phyloP scores from a whole-genome alignment of 2,797 vertebrate genomes.

The Coluber constrictor region DNA sequence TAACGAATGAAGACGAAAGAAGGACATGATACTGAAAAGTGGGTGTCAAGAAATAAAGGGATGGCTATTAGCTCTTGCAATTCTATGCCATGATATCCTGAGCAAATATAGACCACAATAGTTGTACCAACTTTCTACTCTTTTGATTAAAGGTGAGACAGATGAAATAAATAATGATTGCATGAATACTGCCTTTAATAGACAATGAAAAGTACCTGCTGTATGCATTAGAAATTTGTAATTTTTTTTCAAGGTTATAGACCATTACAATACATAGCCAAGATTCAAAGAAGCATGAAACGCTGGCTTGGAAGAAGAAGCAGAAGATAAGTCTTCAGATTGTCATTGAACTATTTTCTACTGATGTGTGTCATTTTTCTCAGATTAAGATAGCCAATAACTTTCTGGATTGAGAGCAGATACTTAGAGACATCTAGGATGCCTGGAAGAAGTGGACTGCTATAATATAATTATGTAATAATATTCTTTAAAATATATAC shows the following conservation, averaged over 20 bases:
- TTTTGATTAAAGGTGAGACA: not conserved
- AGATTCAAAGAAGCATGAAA: not conserved
- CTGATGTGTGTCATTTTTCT: not conserved
- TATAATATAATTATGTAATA: not conserved
- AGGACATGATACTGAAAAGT: not conserved
- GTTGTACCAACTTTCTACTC: not conserved
- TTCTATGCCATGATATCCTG: not conserved
- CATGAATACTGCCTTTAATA: not conserved
- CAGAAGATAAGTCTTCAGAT: not conserved
- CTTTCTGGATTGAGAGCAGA: not conserved
- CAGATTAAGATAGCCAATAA: not conserved
- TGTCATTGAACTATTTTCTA: not conserved
- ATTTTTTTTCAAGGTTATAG: not conserved
- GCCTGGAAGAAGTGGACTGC: not conserved
- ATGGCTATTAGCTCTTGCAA: not conserved
- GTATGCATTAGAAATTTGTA: not conserved
- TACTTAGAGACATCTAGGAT: not conserved
- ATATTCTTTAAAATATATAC: not conserved
- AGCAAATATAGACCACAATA: not conserved
- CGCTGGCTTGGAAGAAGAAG: not conserved
- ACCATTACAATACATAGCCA: not conserved
- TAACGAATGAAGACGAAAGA: not conserved
- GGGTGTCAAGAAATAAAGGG: not conserved
- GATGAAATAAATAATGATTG: not conserved
- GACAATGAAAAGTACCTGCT: not conserved